phyloP scores from a whole-genome alignment of 1,140 invertebrate species.

The Arion vulgaris region DNA sequence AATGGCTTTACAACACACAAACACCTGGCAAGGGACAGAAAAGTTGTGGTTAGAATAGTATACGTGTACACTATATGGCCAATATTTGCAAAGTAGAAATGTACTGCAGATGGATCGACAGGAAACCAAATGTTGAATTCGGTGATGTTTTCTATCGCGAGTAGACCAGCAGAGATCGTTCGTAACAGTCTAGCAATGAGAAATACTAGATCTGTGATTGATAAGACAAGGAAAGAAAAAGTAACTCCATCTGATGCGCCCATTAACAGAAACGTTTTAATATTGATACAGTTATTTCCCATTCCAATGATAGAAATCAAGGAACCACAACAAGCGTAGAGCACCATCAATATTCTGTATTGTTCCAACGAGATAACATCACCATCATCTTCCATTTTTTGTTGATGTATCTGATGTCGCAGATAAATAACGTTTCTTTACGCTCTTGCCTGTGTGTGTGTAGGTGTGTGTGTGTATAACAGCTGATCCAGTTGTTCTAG shows the following conservation, averaged over 20 bases:
- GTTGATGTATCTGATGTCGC: too few species aligned
- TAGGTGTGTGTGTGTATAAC: too few species aligned
- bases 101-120: neutral
- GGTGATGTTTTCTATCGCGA: neutral
- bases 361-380: too few species aligned
- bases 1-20: neutral
- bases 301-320: neutral
- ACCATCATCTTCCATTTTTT: too few species aligned
- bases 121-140: neutral
- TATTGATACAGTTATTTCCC: neutral
- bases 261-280: neutral
- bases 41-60: neutral
- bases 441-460: too few species aligned
- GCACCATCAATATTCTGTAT: neutral
- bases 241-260: neutral
- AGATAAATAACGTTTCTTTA: too few species aligned
- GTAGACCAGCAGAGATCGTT: neutral
- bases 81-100: neutral
- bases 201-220: neutral
- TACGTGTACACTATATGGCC: neutral
- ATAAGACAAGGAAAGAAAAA: neutral
- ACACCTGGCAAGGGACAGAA: neutral
- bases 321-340: neutral
- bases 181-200: neutral
- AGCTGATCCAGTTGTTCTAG: too few species aligned